Evolutionary conservation across 2,113 vertebrate genomes (phyloP), one percentile per base, ranked within the genome.

Genomic region (Nesogale talazaci): DNA sequence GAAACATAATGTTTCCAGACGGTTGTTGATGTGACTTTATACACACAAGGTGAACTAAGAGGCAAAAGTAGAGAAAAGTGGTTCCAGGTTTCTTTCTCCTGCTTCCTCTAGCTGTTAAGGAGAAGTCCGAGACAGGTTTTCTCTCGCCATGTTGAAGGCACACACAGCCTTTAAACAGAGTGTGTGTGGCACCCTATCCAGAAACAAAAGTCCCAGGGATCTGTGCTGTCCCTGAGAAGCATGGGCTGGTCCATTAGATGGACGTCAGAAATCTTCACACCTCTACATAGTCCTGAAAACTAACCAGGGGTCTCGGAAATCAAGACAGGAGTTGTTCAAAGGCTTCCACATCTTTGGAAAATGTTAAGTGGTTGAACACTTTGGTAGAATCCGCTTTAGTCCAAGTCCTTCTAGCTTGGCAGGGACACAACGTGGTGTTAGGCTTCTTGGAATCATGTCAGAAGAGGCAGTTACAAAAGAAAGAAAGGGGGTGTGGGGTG

Each of bases 181-280:
- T 22, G 72, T 22, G 16, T 15, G 12, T 42, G 56, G 36, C 22
- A 12, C 0, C 1, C 17, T 57, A 72, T 25, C 34, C 1, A 23
- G 52, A n/a, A 46, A 29, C 85, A 20, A 12, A 1, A 25, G 3
- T 23, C 56, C 56, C 25, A 63, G 29, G 42, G 63, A 6, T 15
- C 17, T 16, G 77, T 25, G 42, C 2, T 34, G 72, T 61, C 31
- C 7, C 23, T 23, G 3, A 10, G 8, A 2, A 2, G 31, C 31
- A 0, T 6, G 29, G 76, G 65, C 1, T 9, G 16, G 29, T 31
- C 0, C 6, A 31, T 36, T 23, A 7, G 1, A 9, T 8, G 29
- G 7, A 22, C 22, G 59, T 34, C 27, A 12, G 75, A 76, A 40
- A 52, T 31, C 34, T 56, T 29, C 25, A 8, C 23, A 72, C 19